Evolutionary conservation across 2,113 vertebrate genomes (phyloP).

Genomic region (Gadus macrocephalus): DNA sequence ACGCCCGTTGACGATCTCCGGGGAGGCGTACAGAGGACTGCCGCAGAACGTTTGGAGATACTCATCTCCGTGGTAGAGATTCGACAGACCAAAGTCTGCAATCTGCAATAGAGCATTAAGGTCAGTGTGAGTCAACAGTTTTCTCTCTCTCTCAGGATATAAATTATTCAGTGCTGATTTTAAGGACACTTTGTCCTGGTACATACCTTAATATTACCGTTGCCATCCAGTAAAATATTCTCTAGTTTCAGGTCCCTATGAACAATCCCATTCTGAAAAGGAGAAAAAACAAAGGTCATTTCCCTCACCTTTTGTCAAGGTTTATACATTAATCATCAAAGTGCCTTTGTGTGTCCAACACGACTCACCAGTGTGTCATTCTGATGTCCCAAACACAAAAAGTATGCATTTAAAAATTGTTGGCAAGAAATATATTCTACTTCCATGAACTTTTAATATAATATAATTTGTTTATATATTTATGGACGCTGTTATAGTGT

Average conservation of each 20-base stretch:
- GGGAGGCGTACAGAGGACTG: slow-evolving; percentile 93
- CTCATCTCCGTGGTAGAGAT: slow-evolving; percentile 84
- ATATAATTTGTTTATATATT: too few species aligned
- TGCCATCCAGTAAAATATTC: slow-evolving; percentile 91
- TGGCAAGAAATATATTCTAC: too few species aligned
- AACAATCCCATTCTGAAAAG: slow-evolving; percentile 85
- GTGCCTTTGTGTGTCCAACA: too few species aligned
- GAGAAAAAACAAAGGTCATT: background rate
- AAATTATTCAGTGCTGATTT: background rate
- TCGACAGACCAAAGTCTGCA: slow-evolving; percentile 94
- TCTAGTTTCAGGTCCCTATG: slow-evolving; percentile 97
- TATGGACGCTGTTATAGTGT: too few species aligned
- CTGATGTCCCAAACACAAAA: too few species aligned
- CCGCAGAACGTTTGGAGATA: slow-evolving; percentile 93
- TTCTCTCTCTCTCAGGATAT: background rate
- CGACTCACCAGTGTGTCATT: too few species aligned
- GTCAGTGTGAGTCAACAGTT: too few species aligned
- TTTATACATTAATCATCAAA: background rate
- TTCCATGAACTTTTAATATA: too few species aligned
- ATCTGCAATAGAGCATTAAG: slow-evolving; percentile 70
- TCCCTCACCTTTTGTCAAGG: background rate
- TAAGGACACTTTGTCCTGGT: background rate
- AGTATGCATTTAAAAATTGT: too few species aligned
- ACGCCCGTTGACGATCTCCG: slow-evolving; percentile 91
- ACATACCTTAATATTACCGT: slow-evolving; percentile 89